phyloP scores from a whole-genome alignment of 2,888 invertebrate species.

The Polietes domitor region DNA sequence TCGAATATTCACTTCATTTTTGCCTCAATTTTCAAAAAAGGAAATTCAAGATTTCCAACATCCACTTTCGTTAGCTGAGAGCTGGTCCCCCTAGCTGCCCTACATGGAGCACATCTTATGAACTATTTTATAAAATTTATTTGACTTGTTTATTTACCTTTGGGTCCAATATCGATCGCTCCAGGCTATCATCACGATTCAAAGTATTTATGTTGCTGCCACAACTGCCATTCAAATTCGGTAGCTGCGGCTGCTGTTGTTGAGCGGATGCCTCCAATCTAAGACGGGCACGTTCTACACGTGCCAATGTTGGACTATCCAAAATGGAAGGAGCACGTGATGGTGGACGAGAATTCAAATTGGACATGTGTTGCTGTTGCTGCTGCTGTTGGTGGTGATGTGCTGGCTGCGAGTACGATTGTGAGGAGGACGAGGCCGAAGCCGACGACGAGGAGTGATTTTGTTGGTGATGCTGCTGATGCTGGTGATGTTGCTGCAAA shows the following conservation, averaged over 20 bases:
- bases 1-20: too few relatives aligned
- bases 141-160: slow-evolving; percentile 73
- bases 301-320: slow-evolving; percentile 84
- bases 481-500: slow-evolving; percentile 70
- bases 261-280: slow-evolving; percentile 81
- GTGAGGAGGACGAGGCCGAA: slow-evolving; percentile 16
- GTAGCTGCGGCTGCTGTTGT: slow-evolving; percentile 70
- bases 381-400: slow-evolving; percentile 57
- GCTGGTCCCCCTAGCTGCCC: too few relatives aligned
- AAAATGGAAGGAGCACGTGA: slow-evolving; percentile 82
- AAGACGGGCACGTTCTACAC: slow-evolving; percentile 83
- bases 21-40: too few relatives aligned
- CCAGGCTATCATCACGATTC: slow-evolving; percentile 79
- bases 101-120: too few relatives aligned
- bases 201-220: slow-evolving; percentile 74
- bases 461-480: slow-evolving; percentile 69
- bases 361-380: slow-evolving; percentile 13
- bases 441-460: slow-evolving; percentile 21
- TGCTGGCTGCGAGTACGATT: slow-evolving; percentile 46
- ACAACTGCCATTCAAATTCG: slow-evolving; percentile 66
- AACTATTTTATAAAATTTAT: too few relatives aligned
- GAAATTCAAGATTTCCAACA: too few relatives aligned
- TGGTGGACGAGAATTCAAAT: slow-evolving; percentile 73
- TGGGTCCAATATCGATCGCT: slow-evolving; percentile 78
- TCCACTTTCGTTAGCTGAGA: too few relatives aligned